Base-by-base conservation (phyloP, 2,888 invertebrate species). In the Cryptus viduatorius region DNA sequence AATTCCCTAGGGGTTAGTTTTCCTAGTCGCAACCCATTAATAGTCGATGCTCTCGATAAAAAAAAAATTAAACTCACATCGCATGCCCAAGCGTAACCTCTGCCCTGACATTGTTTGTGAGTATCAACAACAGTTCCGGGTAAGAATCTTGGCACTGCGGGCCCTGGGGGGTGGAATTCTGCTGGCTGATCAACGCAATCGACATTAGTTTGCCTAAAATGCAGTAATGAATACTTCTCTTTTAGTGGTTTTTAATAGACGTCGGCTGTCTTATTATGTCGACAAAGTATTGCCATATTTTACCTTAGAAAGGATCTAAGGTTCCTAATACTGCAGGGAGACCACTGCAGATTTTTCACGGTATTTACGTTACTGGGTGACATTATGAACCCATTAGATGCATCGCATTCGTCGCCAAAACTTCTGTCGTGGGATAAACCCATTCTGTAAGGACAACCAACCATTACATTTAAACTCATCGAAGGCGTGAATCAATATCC, bases 351-450 rank as follows among this genome's bases (percentile, higher is more conserved):
- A 10, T 78, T 73, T 0, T 29, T 42, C 3, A 10, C 5, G 48
- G 14, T 48, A 3, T 19, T 4, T 12, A 2, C 12, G 29, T 44
- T 19, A 10, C 3, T 12, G 16, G 16, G 0, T 37, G 29, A 12
- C 81, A 84, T 84, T 5, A 84, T 53, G 24, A 65, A 29, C 4
- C 69, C 69, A 16, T 73, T 3, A 1, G 29, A 31, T 7, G 1
- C 0, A 12, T 37, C n/a, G 19, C 75, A 78, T 12, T 59, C 10
- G 37, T 31, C 3, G 19, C 64, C 31, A 1, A 3, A 4, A 5
- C 0, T 14, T 8, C 10, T 31, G 75, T 81, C 84, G 65, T 84
- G 75, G 7, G 0, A 4, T 14, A 71, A 46, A 56, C 84, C 84
- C 16, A 84, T 29, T 50, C 84, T 84, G 24, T 53, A 12, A 14